phyloP scores from a whole-genome alignment of 2,113 vertebrate genomes.

The Triplophysa dalaica region DNA sequence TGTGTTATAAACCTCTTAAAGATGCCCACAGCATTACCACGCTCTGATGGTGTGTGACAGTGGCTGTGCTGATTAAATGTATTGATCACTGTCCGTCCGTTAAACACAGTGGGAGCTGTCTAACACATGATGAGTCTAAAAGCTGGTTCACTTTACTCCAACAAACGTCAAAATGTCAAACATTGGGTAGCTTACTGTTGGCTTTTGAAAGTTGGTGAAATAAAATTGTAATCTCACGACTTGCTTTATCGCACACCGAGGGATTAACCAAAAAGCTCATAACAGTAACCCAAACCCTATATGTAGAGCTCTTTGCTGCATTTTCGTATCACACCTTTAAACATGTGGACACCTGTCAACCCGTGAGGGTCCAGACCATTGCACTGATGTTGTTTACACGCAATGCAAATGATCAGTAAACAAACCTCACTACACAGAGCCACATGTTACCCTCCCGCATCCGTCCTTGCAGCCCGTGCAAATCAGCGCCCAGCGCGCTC shows the following conservation, averaged over 20 bases:
- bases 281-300: neutral
- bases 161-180: neutral
- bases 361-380: constrained; percentile 54
- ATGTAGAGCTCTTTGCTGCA: neutral
- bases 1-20: constrained; percentile 22
- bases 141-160: neutral
- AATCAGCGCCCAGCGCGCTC: constrained; percentile 58
- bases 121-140: constrained; percentile 36
- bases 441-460: constrained; percentile 50
- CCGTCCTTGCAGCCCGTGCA: constrained; percentile 64
- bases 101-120: constrained; percentile 23
- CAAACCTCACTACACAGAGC: constrained; percentile 56
- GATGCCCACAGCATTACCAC: constrained; percentile 25
- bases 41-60: constrained; percentile 30
- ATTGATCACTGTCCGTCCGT: constrained; percentile 38
- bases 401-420: constrained; percentile 65
- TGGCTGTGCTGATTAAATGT: constrained; percentile 38
- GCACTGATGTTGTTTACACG: constrained; percentile 64
- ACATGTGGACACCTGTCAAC: constrained; percentile 62
- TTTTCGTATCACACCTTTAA: constrained; percentile 50
- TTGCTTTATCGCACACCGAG: no score
- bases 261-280: no score
- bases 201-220: neutral
- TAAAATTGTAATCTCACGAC: no score
- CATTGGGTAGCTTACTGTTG: neutral